phyloP scores from a whole-genome alignment of 2,113 vertebrate species.

The Centropus bengalensis region DNA sequence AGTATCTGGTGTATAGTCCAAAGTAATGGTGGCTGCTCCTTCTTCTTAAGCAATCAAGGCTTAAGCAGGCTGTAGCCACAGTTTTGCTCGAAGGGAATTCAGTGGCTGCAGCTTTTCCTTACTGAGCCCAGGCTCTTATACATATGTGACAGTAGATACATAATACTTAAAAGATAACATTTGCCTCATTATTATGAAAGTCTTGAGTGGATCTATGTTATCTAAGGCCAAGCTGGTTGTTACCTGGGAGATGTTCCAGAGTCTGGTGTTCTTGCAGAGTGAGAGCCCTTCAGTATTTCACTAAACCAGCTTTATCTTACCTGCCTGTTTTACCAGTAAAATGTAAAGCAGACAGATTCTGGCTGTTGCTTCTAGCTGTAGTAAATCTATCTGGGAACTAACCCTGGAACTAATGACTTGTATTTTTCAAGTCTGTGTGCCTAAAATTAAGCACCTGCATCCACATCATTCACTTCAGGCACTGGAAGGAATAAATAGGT shows the following conservation, averaged over 20 bases:
- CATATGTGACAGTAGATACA: neutral
- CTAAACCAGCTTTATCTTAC: neutral
- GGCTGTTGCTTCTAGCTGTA: neutral
- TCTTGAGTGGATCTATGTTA: neutral
- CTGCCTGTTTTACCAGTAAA: neutral
- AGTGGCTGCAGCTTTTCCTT: neutral
- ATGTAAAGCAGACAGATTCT: slow-evolving; percentile 1
- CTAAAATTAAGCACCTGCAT: slow-evolving; percentile 27
- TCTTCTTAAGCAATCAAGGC: neutral
- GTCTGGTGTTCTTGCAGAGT: neutral
- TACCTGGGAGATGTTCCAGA: neutral
- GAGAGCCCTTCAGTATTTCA: neutral
- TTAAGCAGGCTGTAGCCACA: neutral
- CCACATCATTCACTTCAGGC: neutral
- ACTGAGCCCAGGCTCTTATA: neutral
- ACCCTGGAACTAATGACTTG: slow-evolving; percentile 36
- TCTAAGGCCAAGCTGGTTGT: neutral
- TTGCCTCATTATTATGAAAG: neutral
- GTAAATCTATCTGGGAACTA: slow-evolving; percentile 19
- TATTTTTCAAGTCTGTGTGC: slow-evolving; percentile 16
- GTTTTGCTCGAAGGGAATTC: neutral
- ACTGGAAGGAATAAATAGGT: neutral
- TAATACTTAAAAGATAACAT: neutral
- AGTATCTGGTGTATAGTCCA: neutral
- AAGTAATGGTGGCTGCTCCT: neutral